phyloP scores from a whole-genome alignment of 2,797 vertebrate species.

The Gymnoscopelus microlampas region DNA sequence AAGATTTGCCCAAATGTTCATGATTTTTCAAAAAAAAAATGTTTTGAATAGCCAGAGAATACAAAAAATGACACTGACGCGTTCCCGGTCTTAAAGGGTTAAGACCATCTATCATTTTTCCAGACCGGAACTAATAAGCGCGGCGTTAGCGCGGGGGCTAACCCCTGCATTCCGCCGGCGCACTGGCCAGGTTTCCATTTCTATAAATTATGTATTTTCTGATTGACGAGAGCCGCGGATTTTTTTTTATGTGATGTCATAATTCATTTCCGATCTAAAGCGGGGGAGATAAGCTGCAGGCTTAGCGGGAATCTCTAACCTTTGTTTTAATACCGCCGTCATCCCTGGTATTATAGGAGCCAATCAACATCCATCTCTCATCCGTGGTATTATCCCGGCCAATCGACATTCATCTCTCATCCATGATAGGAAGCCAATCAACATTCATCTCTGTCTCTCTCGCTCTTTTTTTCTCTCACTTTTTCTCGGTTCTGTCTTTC shows the following conservation, averaged over 20 bases:
- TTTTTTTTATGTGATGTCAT: slow-evolving; percentile 70
- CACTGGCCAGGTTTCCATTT: slow-evolving; percentile 51
- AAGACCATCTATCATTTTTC: slow-evolving; percentile 59
- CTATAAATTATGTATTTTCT: slow-evolving; percentile 67
- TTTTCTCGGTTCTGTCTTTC: background rate
- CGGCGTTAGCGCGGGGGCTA: slow-evolving; percentile 30
- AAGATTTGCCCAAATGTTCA: no score
- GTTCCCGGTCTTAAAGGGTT: no score
- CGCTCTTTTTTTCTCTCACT: background rate
- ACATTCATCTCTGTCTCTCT: slow-evolving; percentile 15
- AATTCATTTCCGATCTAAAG: slow-evolving; percentile 71
- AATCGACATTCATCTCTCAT: slow-evolving; percentile 47
- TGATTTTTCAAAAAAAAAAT: no score
- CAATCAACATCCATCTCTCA: slow-evolving; percentile 48
- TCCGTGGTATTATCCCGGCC: slow-evolving; percentile 66
- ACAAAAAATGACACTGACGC: no score
- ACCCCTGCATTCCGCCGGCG: slow-evolving; percentile 32
- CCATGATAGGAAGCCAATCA: slow-evolving; percentile 63
- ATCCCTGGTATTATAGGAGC: slow-evolving; percentile 66
- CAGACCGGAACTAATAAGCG: slow-evolving; percentile 63
- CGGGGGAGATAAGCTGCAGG: slow-evolving; percentile 60
- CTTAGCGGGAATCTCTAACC: slow-evolving; percentile 73
- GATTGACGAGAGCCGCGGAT: slow-evolving; percentile 67
- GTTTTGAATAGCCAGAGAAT: no score
- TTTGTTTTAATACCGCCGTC: slow-evolving; percentile 73